Percentiles rank a stretch among this genome's conserved stretches.
Evolutionary conservation across 2,113 vertebrate genomes (phyloP).

Genomic region (Heloderma charlesbogerti): DNA sequence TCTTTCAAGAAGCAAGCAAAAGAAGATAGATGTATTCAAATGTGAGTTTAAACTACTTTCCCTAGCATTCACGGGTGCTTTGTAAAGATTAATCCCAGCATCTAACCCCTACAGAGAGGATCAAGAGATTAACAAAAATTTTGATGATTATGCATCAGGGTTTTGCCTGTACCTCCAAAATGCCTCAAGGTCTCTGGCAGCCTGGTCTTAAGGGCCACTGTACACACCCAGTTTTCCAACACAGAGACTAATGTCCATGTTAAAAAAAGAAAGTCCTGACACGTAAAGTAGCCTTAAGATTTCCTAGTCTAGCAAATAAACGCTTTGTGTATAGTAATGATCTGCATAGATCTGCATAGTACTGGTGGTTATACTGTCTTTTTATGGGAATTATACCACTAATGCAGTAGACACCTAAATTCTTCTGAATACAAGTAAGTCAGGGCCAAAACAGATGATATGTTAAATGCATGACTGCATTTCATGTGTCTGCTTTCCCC

Average conservation of each 20-base stretch:
- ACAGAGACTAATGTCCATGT: neutral
- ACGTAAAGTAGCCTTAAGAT: neutral
- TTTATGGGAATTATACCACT: neutral
- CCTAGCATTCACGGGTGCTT: neutral
- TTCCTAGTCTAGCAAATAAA: neutral
- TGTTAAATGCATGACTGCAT: neutral
- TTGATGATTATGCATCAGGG: neutral
- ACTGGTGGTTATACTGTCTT: neutral
- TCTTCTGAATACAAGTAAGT: neutral
- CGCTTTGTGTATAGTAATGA: neutral
- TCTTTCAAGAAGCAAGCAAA: neutral
- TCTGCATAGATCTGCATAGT: neutral
- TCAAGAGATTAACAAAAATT: neutral
- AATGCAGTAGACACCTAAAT: neutral
- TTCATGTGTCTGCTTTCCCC: neutral
- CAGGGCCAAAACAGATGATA: neutral
- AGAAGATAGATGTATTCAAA: neutral
- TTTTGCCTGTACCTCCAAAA: neutral
- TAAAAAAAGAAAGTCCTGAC: neutral
- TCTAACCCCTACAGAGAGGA: neutral
- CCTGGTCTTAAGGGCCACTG: neutral
- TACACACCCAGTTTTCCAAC: neutral
- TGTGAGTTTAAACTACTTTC: neutral
- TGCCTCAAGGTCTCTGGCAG: neutral
- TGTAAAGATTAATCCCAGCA: neutral